phyloP scores from a whole-genome alignment of 2,888 invertebrate species.

The Dicranocentrus wangi region DNA sequence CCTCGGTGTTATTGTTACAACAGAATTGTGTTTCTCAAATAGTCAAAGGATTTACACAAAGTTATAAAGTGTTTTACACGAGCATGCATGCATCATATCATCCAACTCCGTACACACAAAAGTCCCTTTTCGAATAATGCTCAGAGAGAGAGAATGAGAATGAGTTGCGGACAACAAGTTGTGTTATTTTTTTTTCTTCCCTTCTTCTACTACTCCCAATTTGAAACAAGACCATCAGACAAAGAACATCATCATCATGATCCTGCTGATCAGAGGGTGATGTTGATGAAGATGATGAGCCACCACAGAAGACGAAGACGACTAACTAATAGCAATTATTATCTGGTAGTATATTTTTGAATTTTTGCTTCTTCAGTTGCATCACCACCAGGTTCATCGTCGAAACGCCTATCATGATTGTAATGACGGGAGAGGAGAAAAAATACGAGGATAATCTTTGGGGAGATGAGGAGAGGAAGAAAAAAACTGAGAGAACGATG shows the following conservation, averaged over 20 bases:
- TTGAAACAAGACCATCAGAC: neutral
- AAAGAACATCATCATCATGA: constrained; percentile 20
- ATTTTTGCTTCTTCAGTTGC: constrained; percentile 59
- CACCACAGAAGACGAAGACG: neutral
- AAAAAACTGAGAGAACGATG: neutral
- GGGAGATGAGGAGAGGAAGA: constrained; percentile 36
- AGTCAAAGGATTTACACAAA: too few species aligned
- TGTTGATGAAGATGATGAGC: constrained; percentile 30
- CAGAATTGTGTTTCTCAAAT: too few species aligned
- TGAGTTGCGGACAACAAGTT: too few species aligned
- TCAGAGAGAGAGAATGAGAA: constrained; percentile 25
- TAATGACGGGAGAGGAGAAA: too few species aligned
- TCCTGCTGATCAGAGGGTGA: constrained; percentile 26
- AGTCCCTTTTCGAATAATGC: constrained; percentile 8
- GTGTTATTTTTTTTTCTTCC: too few species aligned
- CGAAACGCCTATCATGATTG: constrained; percentile 13
- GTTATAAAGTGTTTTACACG: constrained; percentile 1
- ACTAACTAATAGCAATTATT: constrained; percentile 61
- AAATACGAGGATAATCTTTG: neutral
- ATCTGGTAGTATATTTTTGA: constrained; percentile 19
- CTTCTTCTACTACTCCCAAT: neutral
- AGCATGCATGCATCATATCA: neutral
- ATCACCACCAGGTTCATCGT: neutral
- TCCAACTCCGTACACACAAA: constrained; percentile 10
- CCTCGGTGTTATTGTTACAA: too few species aligned